Evolutionary conservation across 2,113 vertebrate species (phyloP), one percentile per base, ranked within the genome.

Genomic region (Rana temporaria): DNA sequence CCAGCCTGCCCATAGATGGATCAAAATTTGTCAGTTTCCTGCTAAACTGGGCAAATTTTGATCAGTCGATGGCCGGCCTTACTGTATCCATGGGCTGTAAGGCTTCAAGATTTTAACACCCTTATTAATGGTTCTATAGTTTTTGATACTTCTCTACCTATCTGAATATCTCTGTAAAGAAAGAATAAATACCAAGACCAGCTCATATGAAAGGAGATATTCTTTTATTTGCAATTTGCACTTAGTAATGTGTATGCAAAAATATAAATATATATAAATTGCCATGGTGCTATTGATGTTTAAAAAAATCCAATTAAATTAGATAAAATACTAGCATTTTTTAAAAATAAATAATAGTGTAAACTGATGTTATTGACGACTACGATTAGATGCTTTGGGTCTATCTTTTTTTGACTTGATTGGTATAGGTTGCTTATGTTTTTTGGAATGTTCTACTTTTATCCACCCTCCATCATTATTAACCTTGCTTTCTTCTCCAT

Each of bases 381-480:
- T 91, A 0, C 93, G 92, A 42, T 92, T 92, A 78, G 88, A 90
- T 9, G 95, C 95, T 26, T 86, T 85, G 77, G 93, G 57, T 69
- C 95, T 91, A 17, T 96, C 97, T 87, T 93, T 95, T 76, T 88
- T 92, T 0, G 63, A 70, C 85, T 96, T 95, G 86, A 92, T 85
- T 2, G 92, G 84, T 1, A 79, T 72, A 63, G 91, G 94, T 84
- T 93, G 94, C 84, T 94, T 92, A 72, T 93, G 69, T 89, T 94
- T 97, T 87, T 94, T 98, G 0, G 87, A 87, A 6, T 96, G 90
- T 79, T 97, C 95, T 86, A 99, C 97, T 88, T 94, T 97, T 79
- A 95, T 96, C 98, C 98, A 99, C 0, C 95, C 97, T 0, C 95
- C 95, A 1, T 98, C 97, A 1, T 87, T 88, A 1, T 87, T 88